Conservation (phyloP, 2,888 invertebrate species). For the Drosophila kambysellisi region DNA sequence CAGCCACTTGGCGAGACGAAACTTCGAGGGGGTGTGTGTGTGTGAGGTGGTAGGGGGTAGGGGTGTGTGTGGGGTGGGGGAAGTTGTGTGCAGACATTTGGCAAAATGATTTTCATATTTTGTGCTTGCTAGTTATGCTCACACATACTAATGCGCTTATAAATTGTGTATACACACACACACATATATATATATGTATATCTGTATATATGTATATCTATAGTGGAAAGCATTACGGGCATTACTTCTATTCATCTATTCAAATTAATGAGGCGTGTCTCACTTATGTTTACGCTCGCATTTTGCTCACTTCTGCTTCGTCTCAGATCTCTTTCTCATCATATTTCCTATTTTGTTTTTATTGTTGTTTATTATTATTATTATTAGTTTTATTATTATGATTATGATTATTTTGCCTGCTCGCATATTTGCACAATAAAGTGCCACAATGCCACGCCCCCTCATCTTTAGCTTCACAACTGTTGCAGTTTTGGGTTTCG, state of each 20-base stretch:
- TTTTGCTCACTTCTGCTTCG: conserved; percentile 23
- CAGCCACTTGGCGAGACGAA: conserved; percentile 59
- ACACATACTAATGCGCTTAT: conserved; percentile 56
- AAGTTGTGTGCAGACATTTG: conserved; percentile 45
- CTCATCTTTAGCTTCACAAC: not conserved
- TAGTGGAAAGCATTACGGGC: not conserved
- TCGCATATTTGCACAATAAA: conserved; percentile 29
- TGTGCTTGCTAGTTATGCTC: conserved; percentile 52
- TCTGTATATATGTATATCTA: not conserved
- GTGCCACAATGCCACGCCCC: conserved; percentile 12
- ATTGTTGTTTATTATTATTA: conserved; percentile 52
- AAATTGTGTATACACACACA: not conserved
- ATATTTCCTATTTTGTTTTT: conserved; percentile 38
- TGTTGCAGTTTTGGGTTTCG: conserved; percentile 15
- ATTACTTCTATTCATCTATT: conserved; percentile 41
- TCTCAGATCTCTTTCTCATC: conserved; percentile 7
- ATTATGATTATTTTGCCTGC: conserved; percentile 1
- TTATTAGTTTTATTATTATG: not conserved
- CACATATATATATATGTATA: not conserved
- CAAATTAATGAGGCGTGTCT: conserved; percentile 76
- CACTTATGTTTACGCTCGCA: conserved; percentile 57
- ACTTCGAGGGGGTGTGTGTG: not conserved
- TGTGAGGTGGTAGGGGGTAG: not conserved
- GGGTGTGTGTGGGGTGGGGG: not conserved
- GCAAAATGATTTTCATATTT: conserved; percentile 77